Evolutionary conservation across 1,140 invertebrate genomes (phyloP), one percentile per base, ranked within the genome.

Genomic region (Pissodes strobi): DNA sequence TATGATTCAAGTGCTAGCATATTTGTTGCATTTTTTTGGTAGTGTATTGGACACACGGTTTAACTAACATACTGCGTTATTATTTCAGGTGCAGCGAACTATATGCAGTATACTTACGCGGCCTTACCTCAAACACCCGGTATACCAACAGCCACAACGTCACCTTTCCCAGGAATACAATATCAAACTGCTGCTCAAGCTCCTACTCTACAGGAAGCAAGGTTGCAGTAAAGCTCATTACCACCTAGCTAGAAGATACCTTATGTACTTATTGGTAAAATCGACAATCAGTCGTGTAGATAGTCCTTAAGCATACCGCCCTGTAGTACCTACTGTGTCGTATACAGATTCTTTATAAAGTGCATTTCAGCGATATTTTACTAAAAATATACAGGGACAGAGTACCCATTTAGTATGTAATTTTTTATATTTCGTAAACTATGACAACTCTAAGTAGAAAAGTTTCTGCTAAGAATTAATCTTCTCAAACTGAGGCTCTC

Each of bases 81-180:
- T n/a, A n/a, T 73, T 71, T 19, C 60, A 76, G 75, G 72, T 66
- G 84, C 85, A 25, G 86, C 87, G 5, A 86, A 87, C 68, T 89
- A 89, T 74, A 82, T 89, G 78, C 87, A 87, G 0, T 90, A 90
- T 72, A 84, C 87, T 25, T 86, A 87, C 69, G 83, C 85, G 17
- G 79, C 84, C 25, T 75, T 89, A 62, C 87, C 84, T 53, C 84
- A 84, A 70, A 82, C 83, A 8, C 81, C 79, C 25, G 81, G 76
- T 41, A 79, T 87, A 37, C 86, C 83, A 9, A 82, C 82, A 17
- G 75, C 76, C 13, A 72, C 76, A 12, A 76, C 79, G 71, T 71
- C 82, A n/a, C 82, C 81, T 34, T 84, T 86, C 65, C 82, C 84
- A 19, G 85, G 85, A 17, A 80, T 89, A 56, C 86, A 84, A 3